Evolutionary conservation across 2,113 vertebrate genomes (phyloP), one percentile per base, ranked within the genome.

Genomic region (Caranx melampygus): DNA sequence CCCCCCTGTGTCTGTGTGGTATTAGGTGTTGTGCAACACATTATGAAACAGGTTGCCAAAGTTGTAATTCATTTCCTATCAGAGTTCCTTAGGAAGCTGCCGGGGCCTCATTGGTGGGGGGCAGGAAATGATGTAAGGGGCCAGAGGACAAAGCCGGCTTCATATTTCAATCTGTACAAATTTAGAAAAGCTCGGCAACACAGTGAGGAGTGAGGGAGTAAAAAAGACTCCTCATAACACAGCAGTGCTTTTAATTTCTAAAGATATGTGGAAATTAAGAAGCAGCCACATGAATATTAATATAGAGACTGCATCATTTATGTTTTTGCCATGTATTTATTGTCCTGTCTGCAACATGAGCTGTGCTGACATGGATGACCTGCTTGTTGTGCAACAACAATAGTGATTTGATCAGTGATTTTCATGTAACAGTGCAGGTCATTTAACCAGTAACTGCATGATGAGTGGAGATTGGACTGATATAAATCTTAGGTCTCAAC

Each of bases 111-210:
- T 31, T 18, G 34, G 0, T 26, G 26, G 26, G 26, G 45, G 6
- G 68, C 51, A 75, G 87, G 85, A 85, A 80, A 82, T 79, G 61
- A 86, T 79, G 71, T 62, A 63, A 89, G 44, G 16, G 62, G n/a
- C 31, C 68, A 42, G 26, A 77, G 34, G 72, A 70, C 67, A 9
- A 66, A 76, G 62, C 31, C 49, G 31, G 58, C 60, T 18, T 45
- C 20, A 66, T 44, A 52, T 63, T 75, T 84, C 34, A 54, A 13
- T 7, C 26, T 72, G 44, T 34, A 65, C 26, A n/a, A 78, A 57
- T 78, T 79, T 67, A 55, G 61, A 65, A 31, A 58, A 9, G 21
- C 54, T 62, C 62, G 69, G 15, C 37, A 14, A n/a, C 31, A 3
- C 51, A 37, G 3, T 5, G 18, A 51, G 18, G 16, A 66, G 18